Evolutionary conservation across 2,113 vertebrate species (phyloP), one percentile per base, ranked within the genome.

Genomic region (Triplophysa siluroides): DNA sequence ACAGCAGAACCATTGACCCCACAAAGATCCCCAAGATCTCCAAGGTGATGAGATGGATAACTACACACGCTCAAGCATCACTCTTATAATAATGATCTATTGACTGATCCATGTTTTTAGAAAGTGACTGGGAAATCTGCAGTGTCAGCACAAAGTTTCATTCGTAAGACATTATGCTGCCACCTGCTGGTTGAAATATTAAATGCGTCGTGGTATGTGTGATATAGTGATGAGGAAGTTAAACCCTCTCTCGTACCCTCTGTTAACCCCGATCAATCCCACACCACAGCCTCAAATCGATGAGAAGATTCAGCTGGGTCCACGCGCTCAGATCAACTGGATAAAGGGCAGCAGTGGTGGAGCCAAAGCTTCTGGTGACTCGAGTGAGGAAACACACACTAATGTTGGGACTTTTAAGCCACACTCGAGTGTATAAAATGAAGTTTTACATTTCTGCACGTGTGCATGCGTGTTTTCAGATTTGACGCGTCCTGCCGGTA

Each of bases 11-110:
- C 79, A 94, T 99, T 75, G 98, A 99, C 91, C 98, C 97, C 83
- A 93, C 92, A 85, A 99, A 99, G 92, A 98, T 99, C 91, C 94
- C 96, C 89, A 99, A 99, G 92, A 98, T 99, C 91, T 98, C 97
- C 78, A 99, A 99, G 95, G 98, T 99, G 62, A 77, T 38, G 16
- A 75, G 13, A 56, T 4, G 6, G 33, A 4, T 26, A 21, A 4
- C 26, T 56, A 19, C 50, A 58, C 52, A 58, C 7, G 14, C 19
- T 18, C 50, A 18, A 54, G 14, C 50, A 54, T 50, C 47, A 13
- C 14, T 13, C 47, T 50, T 16, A 50, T 4, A 54, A 54, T 18
- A 4, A 14, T 54, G 1, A 54, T 18, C 14, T 16, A 54, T 18
- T 54, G 50, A 52, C 50, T 14, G 14, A 18, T 52, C 16, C 18